Evolutionary conservation across 2,888 invertebrate genomes (phyloP), one percentile per base, ranked within the genome.

Genomic region (Hirtodrosophila cameraria): DNA sequence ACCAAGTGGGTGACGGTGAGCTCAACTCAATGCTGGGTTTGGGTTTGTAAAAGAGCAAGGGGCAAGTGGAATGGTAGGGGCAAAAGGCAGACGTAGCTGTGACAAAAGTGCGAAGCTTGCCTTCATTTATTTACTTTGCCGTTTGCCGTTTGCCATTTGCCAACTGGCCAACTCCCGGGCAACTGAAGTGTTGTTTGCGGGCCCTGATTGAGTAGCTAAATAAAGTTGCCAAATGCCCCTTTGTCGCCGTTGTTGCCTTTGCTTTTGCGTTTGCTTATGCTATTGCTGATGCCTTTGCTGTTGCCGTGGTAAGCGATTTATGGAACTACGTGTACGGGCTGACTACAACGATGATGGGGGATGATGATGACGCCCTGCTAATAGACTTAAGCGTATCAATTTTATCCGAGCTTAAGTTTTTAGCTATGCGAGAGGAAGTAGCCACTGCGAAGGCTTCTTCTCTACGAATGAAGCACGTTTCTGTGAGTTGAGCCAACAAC

Each of bases 141-240:
- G 66, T 53, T 67, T 59, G 59, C 78, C 59, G 31, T n/a, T 50
- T 53, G 52, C 43, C 61, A 52, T 69, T 77, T 62, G 61, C 50
- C 50, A 69, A 70, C 77, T 58, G 72, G 62, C 60, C 65, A 68
- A 45, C 53, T 20, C 43, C 39, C 49, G 66, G 66, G 61, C 61
- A 62, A 62, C 71, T 80, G 65, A 64, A 80, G 85, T 80, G 80
- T 61, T 80, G 80, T 84, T 84, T 85, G 82, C 68, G 66, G 66
- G 64, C 82, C 68, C 80, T 80, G 80, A 80, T 80, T 80, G 85
- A 80, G 85, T 80, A 78, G 82, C 80, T 81, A 84, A 80, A 81
- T 80, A 84, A 80, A 84, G 71, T 78, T 53, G 49, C 18, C 52
- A 59, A 70, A 58, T 43, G 57, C 49, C 70, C 73, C 41, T 54